phyloP scores from a whole-genome alignment of 2,888 invertebrate genomes.

The Empis stercorea region DNA sequence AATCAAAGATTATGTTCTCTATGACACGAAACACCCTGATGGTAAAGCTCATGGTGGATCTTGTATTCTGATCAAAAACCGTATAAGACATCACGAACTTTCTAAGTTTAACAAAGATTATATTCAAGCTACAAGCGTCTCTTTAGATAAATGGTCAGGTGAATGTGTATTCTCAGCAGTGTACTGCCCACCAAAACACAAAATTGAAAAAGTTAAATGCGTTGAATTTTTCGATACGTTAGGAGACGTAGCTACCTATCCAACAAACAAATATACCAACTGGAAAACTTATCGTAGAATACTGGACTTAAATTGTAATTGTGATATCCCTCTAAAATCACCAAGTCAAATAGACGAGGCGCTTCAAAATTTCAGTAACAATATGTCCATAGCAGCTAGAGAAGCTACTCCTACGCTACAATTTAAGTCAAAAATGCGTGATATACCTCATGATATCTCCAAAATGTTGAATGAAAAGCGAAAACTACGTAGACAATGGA shows the following conservation, averaged over 20 bases:
- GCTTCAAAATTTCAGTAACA: not conserved
- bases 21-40: not conserved
- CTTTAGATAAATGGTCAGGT: no score
- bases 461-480: not conserved
- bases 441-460: no score
- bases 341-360: not conserved
- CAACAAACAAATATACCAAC: not conserved
- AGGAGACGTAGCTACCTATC: not conserved
- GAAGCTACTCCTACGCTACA: not conserved
- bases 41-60: conserved; percentile 1
- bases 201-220: no score
- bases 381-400: not conserved
- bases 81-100: not conserved
- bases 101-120: not conserved
- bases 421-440: no score
- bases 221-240: not conserved
- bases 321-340: not conserved
- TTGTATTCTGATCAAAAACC: not conserved
- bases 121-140: not conserved
- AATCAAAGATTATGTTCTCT: not conserved
- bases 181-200: no score
- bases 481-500: not conserved
- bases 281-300: not conserved
- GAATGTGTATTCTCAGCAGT: no score
- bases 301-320: not conserved